Evolutionary conservation across 1,140 invertebrate genomes (phyloP).

Genomic region (Arctopsyche grandis): DNA sequence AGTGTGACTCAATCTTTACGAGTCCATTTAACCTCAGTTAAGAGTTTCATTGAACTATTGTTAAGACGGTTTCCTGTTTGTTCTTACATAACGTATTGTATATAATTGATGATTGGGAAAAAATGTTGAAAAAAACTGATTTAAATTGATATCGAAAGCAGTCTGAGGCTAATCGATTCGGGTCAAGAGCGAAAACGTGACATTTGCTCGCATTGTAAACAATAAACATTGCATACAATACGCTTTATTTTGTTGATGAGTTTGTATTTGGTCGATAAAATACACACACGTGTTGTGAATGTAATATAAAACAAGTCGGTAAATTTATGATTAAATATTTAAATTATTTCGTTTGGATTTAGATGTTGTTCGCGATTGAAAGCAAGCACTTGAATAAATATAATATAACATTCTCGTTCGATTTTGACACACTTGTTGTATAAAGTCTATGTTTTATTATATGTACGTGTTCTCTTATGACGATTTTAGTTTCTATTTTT

Average conservation of each 20-base stretch:
- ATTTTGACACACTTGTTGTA: no score
- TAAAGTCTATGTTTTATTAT: no score
- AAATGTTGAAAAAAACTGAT: neutral
- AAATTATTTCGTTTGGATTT: no score
- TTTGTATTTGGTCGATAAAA: neutral
- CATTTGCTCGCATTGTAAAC: neutral
- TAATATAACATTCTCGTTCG: no score
- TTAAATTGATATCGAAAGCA: neutral
- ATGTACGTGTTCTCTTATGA: no score
- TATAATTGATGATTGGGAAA: neutral
- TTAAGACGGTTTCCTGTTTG: neutral
- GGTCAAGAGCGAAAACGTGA: conserved; percentile 15
- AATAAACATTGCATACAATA: neutral
- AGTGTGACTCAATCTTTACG: neutral
- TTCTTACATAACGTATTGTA: neutral
- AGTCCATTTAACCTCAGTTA: conserved; percentile 13
- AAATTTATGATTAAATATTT: no score
- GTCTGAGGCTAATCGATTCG: neutral
- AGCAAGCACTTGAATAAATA: no score
- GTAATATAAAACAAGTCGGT: no score
- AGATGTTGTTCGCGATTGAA: no score
- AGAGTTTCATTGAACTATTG: conserved; percentile 2
- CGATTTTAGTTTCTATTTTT: neutral
- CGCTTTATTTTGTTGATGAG: neutral
- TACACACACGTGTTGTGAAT: no score